Conservation (phyloP, 1,140 invertebrate genomes). For the Polypedilum pembai region DNA sequence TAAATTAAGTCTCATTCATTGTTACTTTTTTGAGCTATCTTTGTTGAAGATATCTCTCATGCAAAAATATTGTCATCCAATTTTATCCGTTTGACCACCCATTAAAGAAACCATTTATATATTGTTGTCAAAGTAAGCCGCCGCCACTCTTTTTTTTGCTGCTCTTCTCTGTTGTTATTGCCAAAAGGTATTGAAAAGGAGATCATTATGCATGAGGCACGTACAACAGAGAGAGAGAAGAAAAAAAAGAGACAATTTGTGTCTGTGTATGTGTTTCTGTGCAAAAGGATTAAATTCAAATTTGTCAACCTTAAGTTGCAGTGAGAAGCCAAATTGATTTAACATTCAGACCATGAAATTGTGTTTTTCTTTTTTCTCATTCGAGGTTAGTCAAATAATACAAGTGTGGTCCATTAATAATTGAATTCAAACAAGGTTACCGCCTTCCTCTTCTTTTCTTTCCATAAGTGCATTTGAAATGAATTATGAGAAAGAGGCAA, state of each 20-base stretch:
- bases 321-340: background rate
- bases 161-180: background rate
- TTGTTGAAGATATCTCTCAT: background rate
- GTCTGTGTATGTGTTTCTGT: background rate
- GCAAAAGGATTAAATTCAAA: constrained; percentile 25
- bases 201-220: background rate
- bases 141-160: constrained; percentile 23
- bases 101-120: constrained; percentile 15
- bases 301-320: background rate
- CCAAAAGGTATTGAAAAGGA: constrained; percentile 2
- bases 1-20: too few species aligned
- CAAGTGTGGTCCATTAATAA: constrained; percentile 26
- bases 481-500: background rate
- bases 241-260: background rate
- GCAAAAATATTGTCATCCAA: constrained; percentile 25
- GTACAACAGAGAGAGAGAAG: background rate
- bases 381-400: background rate
- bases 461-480: background rate
- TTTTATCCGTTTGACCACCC: constrained; percentile 23
- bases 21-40: background rate
- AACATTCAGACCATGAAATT: background rate
- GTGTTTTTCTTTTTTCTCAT: background rate
- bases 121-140: constrained; percentile 20
- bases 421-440: constrained; percentile 16
- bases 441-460: constrained; percentile 23